These are phyloP conservation scores for Cygnus atratus DNA, from an alignment of 2,113 vertebrate genomes.

Conservation along the genomic window DNA sequence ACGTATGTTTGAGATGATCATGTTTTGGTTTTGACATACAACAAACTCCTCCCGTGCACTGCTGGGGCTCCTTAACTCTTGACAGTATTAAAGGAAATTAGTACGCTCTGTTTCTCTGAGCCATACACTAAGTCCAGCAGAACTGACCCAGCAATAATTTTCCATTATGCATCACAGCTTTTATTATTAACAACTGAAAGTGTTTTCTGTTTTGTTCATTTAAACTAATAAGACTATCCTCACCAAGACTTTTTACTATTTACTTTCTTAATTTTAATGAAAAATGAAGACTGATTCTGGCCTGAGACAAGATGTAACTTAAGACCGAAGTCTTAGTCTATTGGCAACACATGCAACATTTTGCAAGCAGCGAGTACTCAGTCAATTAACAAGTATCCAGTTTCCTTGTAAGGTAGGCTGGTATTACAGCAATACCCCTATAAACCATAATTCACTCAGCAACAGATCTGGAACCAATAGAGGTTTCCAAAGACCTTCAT, in stretches of 20 bases:
- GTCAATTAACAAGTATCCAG: not conserved
- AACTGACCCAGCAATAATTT: not conserved
- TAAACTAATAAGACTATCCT: rapidly evolving
- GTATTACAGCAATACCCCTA: not conserved
- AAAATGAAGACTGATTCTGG: rapidly evolving
- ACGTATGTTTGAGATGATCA: not conserved
- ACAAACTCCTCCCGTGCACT: not conserved
- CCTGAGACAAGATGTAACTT: not conserved
- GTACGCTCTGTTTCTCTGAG: not conserved
- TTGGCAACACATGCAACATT: not conserved
- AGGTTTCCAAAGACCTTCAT: not conserved
- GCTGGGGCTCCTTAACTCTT: not conserved
- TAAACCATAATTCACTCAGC: not conserved
- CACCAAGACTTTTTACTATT: not conserved
- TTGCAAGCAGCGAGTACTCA: not conserved
- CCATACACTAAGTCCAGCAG: not conserved
- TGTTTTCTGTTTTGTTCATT: not conserved
- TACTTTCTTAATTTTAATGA: not conserved
- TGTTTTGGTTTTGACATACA: not conserved
- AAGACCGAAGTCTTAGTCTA: not conserved
- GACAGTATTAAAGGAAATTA: rapidly evolving
- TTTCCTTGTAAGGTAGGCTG: rapidly evolving
- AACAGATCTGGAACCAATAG: not conserved
- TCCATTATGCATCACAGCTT: not conserved
- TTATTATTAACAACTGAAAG: rapidly evolving